phyloP scores from a whole-genome alignment of 1,140 invertebrate species.

The Papilio polytes region DNA sequence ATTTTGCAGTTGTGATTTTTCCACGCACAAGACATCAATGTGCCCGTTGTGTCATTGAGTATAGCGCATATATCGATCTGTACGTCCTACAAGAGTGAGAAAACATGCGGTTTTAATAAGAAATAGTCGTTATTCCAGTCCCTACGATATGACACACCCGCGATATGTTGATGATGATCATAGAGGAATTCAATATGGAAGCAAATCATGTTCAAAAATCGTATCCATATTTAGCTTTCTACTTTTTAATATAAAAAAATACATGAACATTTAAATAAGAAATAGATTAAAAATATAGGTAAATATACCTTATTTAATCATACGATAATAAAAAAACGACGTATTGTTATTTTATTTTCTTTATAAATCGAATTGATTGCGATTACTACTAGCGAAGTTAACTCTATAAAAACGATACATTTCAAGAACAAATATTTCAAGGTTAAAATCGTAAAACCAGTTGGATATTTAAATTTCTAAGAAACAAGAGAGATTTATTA shows the following conservation, averaged over 20 bases:
- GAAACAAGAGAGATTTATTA: too few species aligned
- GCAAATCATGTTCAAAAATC: constrained; percentile 34
- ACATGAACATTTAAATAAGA: background rate
- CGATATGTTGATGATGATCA: constrained; percentile 73
- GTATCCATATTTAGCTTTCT: background rate
- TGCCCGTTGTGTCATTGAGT: constrained; percentile 99
- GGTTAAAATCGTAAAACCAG: background rate
- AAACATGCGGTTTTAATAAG: constrained; percentile 71
- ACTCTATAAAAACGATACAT: background rate
- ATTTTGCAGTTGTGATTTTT: constrained; percentile 97
- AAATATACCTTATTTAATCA: too few species aligned
- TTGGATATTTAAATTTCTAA: background rate
- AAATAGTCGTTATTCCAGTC: constrained; percentile 49
- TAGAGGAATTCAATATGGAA: constrained; percentile 64
- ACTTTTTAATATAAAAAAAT: background rate
- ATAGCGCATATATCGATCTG: constrained; percentile 98
- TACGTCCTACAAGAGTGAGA: constrained; percentile 89
- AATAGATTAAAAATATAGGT: background rate
- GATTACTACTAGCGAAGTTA: background rate
- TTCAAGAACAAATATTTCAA: constrained; percentile 3
- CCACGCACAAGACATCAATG: constrained; percentile 99
- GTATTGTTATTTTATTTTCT: background rate
- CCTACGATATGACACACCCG: constrained; percentile 42
- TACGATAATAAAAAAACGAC: background rate
- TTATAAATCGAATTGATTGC: background rate